phyloP scores from a whole-genome alignment of 2,888 invertebrate species.

The Theretra japonica region DNA sequence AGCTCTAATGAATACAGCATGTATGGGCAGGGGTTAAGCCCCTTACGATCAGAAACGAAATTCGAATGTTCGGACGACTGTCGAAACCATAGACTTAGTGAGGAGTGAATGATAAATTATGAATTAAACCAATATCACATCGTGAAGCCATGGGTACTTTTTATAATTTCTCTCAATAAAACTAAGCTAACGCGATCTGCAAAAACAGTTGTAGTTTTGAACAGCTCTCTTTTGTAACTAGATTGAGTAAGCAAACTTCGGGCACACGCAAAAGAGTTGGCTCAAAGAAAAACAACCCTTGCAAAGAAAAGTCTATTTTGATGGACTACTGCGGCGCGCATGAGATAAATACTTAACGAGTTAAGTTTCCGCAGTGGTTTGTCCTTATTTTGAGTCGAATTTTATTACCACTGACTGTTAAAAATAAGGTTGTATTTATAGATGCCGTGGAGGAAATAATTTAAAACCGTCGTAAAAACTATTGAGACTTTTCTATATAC shows the following conservation, averaged over 20 bases:
- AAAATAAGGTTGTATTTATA: not conserved
- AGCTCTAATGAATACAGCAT: too few relatives aligned
- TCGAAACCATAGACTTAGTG: too few relatives aligned
- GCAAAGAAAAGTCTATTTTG: conserved; percentile 2
- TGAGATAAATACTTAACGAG: conserved; percentile 10
- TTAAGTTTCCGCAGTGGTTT: not conserved
- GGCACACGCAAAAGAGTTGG: conserved; percentile 30
- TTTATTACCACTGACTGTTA: not conserved
- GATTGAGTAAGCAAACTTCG: conserved; percentile 28
- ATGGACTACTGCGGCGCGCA: not conserved
- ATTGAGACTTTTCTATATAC: too few relatives aligned
- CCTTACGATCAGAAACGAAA: too few relatives aligned
- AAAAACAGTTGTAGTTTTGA: conserved; percentile 40
- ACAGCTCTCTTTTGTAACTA: conserved; percentile 38
- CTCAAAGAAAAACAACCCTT: conserved; percentile 4
- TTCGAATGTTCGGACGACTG: too few relatives aligned
- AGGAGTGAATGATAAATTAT: too few relatives aligned
- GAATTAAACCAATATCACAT: too few relatives aligned
- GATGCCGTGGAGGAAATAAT: too few relatives aligned
- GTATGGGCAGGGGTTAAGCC: too few relatives aligned
- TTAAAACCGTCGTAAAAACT: too few relatives aligned
- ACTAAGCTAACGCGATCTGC: conserved; percentile 37
- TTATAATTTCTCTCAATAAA: conserved; percentile 42
- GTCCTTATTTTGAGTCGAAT: not conserved
- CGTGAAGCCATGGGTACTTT: conserved; percentile 19